Conservation (phyloP, 2,797 vertebrate species). For the Acestrorhynchus altus region DNA sequence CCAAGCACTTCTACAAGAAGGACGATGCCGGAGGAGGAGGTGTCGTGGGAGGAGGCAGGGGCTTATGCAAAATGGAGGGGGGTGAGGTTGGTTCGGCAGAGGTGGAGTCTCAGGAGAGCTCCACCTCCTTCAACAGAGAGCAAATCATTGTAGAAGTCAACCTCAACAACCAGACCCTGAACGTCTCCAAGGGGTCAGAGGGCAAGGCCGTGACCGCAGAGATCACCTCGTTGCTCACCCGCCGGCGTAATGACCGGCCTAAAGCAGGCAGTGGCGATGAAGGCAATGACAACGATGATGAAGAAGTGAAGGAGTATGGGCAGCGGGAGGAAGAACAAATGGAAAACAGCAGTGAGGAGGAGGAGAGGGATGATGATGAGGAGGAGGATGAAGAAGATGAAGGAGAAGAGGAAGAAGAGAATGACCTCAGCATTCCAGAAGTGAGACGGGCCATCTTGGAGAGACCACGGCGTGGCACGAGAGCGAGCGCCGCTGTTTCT, state of each 20-base stretch:
- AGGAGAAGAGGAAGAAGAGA: constrained; percentile 76
- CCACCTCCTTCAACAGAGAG: constrained; percentile 87
- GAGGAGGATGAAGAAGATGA: constrained; percentile 65
- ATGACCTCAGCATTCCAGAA: constrained; percentile 75
- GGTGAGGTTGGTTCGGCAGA: constrained; percentile 64
- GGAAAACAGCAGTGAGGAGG: constrained; percentile 71
- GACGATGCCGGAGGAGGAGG: constrained; percentile 75
- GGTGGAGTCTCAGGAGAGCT: constrained; percentile 74
- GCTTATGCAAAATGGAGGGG: constrained; percentile 85
- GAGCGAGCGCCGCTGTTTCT: constrained; percentile 70
- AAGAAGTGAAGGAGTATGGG: constrained; percentile 75
- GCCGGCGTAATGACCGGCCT: constrained; percentile 65
- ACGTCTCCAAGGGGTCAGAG: constrained; percentile 92
- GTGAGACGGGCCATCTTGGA: constrained; percentile 66
- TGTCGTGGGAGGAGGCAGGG: constrained; percentile 34
- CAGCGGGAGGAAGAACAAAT: constrained; percentile 73
- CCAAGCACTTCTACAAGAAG: constrained; percentile 88
- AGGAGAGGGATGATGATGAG: constrained; percentile 69
- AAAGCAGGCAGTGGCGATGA: constrained; percentile 77
- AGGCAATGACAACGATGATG: constrained; percentile 75
- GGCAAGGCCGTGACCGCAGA: constrained; percentile 76
- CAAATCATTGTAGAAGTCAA: constrained; percentile 99
- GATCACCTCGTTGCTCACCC: constrained; percentile 71
- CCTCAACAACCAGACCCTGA: constrained; percentile 97
- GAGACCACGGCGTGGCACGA: constrained; percentile 71